Evolutionary conservation across 2,888 invertebrate species (phyloP).

Genomic region (Gasteruption jaculator): DNA sequence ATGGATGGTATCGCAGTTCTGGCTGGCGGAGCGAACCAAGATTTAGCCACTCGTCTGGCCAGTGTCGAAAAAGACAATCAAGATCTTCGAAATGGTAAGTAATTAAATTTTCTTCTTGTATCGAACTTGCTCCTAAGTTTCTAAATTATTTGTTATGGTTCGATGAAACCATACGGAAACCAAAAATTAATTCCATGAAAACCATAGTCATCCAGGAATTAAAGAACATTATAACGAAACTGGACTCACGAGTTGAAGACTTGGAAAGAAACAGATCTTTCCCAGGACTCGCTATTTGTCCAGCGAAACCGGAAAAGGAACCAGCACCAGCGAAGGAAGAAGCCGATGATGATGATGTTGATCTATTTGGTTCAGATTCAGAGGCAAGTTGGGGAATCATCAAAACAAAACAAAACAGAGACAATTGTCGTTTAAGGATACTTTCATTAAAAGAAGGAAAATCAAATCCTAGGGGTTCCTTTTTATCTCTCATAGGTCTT

Average conservation of each 20-base stretch:
- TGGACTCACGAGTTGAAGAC: constrained; percentile 44
- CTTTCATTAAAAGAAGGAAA: no score
- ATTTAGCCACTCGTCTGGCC: constrained; percentile 57
- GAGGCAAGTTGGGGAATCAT: constrained; percentile 59
- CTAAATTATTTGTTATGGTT: constrained; percentile 10
- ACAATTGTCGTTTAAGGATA: no score
- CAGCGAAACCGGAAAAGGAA: constrained; percentile 30
- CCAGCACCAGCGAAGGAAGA: constrained; percentile 34
- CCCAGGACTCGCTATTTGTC: constrained; percentile 41
- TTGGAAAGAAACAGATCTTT: constrained; percentile 34
- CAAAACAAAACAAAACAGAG: no score
- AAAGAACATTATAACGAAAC: constrained; percentile 36
- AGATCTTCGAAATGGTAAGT: constrained; percentile 50
- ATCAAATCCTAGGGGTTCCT: no score
- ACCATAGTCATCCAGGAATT: constrained; percentile 43
- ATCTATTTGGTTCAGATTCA: constrained; percentile 78
- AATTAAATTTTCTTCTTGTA: no score
- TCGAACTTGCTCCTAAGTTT: no score
- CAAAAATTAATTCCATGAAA: constrained; percentile 18
- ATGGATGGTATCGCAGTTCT: constrained; percentile 63
- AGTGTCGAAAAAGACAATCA: constrained; percentile 60
- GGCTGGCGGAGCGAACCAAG: constrained; percentile 57
- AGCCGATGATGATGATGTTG: constrained; percentile 69
- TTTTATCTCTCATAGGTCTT: no score
- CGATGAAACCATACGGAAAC: constrained; percentile 5